These are phyloP conservation scores for mouse (Mus musculus) DNA, from an alignment of 2,113 vertebrate species.

Conservation along the genomic window GRCm39 chr1:77012501-77013000, in stretches of 20 bases:
- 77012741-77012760: background rate
- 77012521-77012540: background rate
- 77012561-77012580: background rate
- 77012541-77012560: background rate
- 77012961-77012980: background rate
- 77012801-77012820: background rate
- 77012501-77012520: background rate
- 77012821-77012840: background rate
- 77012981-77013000: constrained; percentile 41
- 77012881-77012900: background rate
- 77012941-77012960: background rate
- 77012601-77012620: background rate
- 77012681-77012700: background rate
- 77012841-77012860: background rate
- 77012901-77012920: background rate
- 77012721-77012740: background rate
- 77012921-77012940: background rate
- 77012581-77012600: background rate
- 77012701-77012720: background rate
- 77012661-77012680: background rate
- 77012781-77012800: background rate
- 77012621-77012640: background rate
- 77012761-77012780: background rate
- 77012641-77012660: background rate
- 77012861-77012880: constrained; percentile 22